These are phyloP conservation scores for Drymodes brunneopygia DNA, from an alignment of 2,113 vertebrate species.

Conservation along the genomic window DNA sequence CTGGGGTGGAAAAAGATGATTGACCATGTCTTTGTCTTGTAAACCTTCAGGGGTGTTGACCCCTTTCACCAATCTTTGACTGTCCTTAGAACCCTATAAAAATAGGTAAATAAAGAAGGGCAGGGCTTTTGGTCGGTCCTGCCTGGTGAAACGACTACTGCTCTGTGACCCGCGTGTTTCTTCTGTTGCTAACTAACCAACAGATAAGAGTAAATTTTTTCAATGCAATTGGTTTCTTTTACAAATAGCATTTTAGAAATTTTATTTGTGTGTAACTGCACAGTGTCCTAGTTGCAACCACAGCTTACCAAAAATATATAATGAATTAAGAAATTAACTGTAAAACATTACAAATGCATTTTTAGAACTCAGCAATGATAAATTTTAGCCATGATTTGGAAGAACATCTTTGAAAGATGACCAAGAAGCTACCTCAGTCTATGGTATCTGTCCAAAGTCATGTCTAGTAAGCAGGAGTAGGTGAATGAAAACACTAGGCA, in stretches of 20 bases:
- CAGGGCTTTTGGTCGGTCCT: too few species aligned
- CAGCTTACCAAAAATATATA: background rate
- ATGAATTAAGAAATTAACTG: background rate
- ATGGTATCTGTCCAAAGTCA: background rate
- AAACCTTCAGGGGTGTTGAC: too few species aligned
- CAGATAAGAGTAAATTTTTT: background rate
- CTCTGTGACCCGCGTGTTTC: too few species aligned
- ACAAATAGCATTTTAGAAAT: background rate
- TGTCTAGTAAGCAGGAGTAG: background rate
- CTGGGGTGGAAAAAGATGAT: too few species aligned
- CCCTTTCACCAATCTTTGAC: too few species aligned
- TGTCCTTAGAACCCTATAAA: too few species aligned
- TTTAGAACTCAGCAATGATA: background rate
- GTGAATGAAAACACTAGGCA: background rate
- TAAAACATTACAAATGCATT: background rate
- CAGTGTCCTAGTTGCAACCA: background rate
- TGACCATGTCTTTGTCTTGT: too few species aligned
- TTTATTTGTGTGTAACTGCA: background rate
- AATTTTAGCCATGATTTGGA: background rate
- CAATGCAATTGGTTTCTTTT: background rate
- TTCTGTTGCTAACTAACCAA: too few species aligned
- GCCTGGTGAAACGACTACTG: too few species aligned
- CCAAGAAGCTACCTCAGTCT: background rate
- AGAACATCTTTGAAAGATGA: background rate
- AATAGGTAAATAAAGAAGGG: too few species aligned